A percentile compares a stretch with the other conserved stretches of the same genome.
Conservation (phyloP, 2,113 vertebrate genomes). For the Rhinoderma darwinii region DNA sequence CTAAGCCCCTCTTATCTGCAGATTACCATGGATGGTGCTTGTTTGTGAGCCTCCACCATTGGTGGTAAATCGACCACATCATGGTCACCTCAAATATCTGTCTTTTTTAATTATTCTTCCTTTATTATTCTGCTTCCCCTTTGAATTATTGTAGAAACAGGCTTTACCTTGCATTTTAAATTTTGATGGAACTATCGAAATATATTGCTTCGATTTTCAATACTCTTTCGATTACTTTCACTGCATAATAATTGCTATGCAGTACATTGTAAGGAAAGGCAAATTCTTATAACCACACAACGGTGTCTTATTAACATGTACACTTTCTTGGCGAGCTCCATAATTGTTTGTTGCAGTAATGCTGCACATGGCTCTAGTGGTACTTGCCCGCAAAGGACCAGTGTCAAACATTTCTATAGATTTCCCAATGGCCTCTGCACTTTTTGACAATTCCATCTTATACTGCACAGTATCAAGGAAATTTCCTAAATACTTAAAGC, state of each 20-base stretch:
- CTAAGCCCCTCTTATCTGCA: too few species aligned
- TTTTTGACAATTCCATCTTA: conserved; percentile 27
- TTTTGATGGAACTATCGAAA: not conserved
- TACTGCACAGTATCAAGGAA: conserved; percentile 36
- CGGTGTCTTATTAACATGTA: conserved; percentile 44
- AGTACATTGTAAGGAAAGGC: not conserved
- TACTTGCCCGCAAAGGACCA: conserved; percentile 20
- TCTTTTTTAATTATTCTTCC: not conserved
- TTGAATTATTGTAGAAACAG: not conserved
- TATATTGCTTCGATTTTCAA: not conserved
- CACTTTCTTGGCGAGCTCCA: conserved; percentile 13
- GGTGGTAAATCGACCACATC: not conserved
- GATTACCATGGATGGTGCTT: not conserved
- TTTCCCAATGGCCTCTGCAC: conserved; percentile 47
- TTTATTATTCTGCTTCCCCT: not conserved
- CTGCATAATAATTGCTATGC: not conserved
- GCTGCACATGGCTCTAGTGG: conserved; percentile 29
- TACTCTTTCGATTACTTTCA: not conserved
- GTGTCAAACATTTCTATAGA: conserved; percentile 38
- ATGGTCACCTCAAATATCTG: not conserved
- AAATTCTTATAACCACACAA: conserved; percentile 26
- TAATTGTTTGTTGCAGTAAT: conserved; percentile 39
- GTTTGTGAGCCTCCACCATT: too few species aligned
- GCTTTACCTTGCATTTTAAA: not conserved
- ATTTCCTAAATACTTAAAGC: conserved; percentile 37